These are phyloP conservation scores for Saturnia pavonia DNA, from an alignment of 2,888 invertebrate genomes.

Conservation along the genomic window DNA sequence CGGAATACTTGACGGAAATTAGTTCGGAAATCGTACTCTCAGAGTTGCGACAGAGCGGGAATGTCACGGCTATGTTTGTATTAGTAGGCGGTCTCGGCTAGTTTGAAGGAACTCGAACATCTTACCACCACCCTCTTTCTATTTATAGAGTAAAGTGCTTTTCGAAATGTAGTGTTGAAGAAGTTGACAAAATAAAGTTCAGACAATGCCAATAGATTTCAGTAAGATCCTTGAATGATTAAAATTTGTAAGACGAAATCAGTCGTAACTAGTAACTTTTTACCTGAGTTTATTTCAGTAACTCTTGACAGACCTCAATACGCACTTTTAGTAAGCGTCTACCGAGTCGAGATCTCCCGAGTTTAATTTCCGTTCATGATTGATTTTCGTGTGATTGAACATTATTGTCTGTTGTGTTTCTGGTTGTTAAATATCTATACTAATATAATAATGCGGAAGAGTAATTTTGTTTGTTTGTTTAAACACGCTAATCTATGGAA, in stretches of 20 bases:
- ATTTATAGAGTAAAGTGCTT: slow-evolving; percentile 16
- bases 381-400: too few relatives aligned
- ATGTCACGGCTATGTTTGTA: slow-evolving; percentile 9
- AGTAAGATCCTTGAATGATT: background rate
- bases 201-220: background rate
- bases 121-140: background rate
- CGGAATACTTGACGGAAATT: slow-evolving; percentile 51
- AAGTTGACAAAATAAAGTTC: background rate
- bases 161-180: background rate
- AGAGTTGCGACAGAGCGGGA: slow-evolving; percentile 28
- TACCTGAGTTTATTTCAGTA: background rate
- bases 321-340: too few relatives aligned
- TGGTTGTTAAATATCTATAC: too few relatives aligned
- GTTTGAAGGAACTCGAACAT: slow-evolving; percentile 15
- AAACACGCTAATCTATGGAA: too few relatives aligned
- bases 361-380: too few relatives aligned
- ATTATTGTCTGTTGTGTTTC: too few relatives aligned
- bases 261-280: background rate
- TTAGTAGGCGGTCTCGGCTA: slow-evolving; percentile 5
- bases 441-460: too few relatives aligned
- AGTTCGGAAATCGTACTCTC: slow-evolving; percentile 56
- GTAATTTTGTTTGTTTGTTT: too few relatives aligned
- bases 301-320: too few relatives aligned
- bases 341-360: too few relatives aligned
- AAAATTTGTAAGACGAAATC: background rate